Evolutionary conservation across 92 coral and sea anemone species (phyloP).

Genomic region (Palythoa grandis): DNA sequence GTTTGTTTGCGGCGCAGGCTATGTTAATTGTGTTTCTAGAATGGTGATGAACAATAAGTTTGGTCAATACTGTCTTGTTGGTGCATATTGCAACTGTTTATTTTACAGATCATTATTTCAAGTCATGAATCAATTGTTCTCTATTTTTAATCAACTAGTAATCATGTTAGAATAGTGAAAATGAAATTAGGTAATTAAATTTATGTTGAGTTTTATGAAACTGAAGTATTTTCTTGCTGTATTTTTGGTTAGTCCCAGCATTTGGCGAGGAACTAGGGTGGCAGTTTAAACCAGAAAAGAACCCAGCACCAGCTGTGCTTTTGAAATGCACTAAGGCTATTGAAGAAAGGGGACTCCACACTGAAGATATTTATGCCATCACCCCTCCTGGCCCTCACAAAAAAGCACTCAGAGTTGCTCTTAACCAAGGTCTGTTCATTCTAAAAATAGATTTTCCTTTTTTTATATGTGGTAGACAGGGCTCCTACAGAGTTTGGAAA

Average conservation of each 20-base stretch:
- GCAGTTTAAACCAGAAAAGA: conserved; percentile 63
- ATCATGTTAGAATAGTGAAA: no score
- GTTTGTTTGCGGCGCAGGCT: no score
- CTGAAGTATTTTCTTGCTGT: neutral
- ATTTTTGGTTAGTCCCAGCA: conserved; percentile 54
- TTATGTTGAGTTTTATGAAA: neutral
- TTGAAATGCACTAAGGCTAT: conserved; percentile 90
- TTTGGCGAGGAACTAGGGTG: conserved; percentile 80
- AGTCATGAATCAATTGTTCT: no score
- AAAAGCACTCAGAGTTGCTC: conserved; percentile 79
- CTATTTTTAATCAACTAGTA: no score
- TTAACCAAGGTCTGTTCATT: conserved; percentile 78
- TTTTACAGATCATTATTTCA: no score
- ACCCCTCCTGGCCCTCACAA: conserved; percentile 79
- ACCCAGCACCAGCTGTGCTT: conserved; percentile 79
- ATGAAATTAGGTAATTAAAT: neutral
- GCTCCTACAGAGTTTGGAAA: no score
- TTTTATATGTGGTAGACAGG: neutral
- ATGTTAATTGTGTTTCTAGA: no score
- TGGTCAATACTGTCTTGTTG: no score
- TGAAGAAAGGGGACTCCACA: conserved; percentile 66
- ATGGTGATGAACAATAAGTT: no score
- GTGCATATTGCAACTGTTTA: no score
- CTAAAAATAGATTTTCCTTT: neutral
- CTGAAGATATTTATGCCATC: conserved; percentile 66